A percentile compares a stretch with the other conserved stretches of the same genome.
These are phyloP conservation scores for Brachionus paranguensis DNA, from an alignment of 1,140 invertebrate species.

Conservation along the genomic window DNA sequence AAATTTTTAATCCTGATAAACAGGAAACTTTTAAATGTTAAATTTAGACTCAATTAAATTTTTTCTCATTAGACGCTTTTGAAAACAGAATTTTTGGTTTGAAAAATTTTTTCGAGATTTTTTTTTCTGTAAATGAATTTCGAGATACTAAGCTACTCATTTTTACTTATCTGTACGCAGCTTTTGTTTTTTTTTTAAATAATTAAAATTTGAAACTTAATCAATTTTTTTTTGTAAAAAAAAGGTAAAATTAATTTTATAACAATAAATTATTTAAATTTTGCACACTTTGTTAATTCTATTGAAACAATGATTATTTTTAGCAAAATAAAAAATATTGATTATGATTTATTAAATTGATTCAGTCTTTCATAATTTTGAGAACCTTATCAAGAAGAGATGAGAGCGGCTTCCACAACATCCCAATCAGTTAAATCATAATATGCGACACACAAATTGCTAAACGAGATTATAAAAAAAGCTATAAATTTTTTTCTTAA, in stretches of 20 bases:
- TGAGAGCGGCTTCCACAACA: not conserved
- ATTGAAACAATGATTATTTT: not conserved
- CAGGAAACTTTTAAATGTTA: conserved; percentile 4
- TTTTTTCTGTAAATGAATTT: not conserved
- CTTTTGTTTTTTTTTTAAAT: not conserved
- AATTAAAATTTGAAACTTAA: not conserved
- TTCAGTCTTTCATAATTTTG: not conserved
- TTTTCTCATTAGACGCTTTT: not conserved
- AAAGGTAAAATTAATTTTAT: not conserved
- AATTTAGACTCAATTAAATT: not conserved
- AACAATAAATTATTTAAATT: too few relatives aligned
- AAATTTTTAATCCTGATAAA: conserved; percentile 7
- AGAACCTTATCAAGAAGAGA: not conserved
- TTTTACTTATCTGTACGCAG: not conserved
- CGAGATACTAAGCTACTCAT: not conserved
- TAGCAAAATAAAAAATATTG: not conserved
- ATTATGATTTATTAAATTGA: not conserved
- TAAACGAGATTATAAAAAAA: not conserved
- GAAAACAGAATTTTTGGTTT: not conserved
- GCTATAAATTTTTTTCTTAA: not conserved
- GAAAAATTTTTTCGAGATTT: not conserved
- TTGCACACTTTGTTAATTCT: too few relatives aligned
- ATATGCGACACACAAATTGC: not conserved
- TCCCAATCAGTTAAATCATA: not conserved
- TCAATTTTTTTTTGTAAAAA: not conserved